Evolutionary conservation across 2,888 invertebrate species (phyloP).

Genomic region (Nebria brevicollis): DNA sequence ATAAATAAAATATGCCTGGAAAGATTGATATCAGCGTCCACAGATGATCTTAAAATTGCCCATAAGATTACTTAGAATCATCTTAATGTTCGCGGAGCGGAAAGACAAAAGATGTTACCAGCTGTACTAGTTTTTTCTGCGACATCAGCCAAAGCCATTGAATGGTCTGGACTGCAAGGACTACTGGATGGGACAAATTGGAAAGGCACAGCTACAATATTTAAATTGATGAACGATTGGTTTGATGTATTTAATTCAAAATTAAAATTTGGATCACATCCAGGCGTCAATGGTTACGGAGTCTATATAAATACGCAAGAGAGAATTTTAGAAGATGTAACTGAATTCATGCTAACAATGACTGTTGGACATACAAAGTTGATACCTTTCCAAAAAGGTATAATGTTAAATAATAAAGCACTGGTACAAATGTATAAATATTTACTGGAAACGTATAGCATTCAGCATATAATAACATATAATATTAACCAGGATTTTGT

Average conservation of each 20-base stretch:
- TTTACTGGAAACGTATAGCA: no score
- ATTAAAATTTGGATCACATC: constrained; percentile 11
- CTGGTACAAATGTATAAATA: no score
- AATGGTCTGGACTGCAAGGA: constrained; percentile 6
- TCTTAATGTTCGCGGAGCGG: neutral
- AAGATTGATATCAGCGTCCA: neutral
- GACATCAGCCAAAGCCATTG: neutral
- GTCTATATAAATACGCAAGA: neutral
- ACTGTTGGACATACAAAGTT: constrained; percentile 6
- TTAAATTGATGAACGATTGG: neutral
- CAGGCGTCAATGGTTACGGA: constrained; percentile 2
- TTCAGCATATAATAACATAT: no score
- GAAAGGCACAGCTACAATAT: neutral
- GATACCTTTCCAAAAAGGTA: constrained; percentile 18
- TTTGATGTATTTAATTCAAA: constrained; percentile 11
- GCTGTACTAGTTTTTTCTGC: neutral
- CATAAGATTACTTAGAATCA: neutral
- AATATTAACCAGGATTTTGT: no score
- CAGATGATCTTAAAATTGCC: neutral
- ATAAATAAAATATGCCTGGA: neutral
- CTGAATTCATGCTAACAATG: neutral
- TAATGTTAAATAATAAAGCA: neutral
- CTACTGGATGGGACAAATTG: neutral
- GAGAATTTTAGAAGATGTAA: neutral
- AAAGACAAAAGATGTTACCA: neutral